phyloP scores from a whole-genome alignment of 1,140 invertebrate species.

The Chironomus tepperi region DNA sequence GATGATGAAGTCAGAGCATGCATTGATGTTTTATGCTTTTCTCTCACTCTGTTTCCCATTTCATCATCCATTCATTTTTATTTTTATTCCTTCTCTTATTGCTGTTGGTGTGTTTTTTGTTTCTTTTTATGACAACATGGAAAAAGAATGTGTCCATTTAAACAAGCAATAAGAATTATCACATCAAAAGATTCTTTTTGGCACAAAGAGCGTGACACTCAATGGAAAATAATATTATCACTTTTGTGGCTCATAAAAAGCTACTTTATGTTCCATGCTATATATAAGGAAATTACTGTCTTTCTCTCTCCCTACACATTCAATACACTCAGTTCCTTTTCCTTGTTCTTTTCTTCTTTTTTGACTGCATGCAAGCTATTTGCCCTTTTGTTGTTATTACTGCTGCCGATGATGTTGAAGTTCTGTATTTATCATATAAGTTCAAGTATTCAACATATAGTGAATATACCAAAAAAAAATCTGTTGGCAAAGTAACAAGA shows the following conservation, averaged over 20 bases:
- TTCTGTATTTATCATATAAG: no score
- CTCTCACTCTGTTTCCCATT: not conserved
- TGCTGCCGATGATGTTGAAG: no score
- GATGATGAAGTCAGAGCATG: constrained; percentile 11
- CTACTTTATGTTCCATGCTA: constrained; percentile 12
- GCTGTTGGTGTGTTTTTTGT: not conserved
- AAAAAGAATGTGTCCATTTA: constrained; percentile 8
- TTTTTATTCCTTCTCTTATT: not conserved
- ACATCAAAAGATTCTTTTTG: constrained; percentile 9
- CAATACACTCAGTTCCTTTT: not conserved
- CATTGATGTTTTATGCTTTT: not conserved
- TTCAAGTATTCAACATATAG: not conserved
- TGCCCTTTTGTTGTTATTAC: no score
- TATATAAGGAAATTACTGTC: not conserved
- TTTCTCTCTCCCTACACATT: not conserved
- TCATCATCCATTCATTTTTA: not conserved
- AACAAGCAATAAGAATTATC: constrained; percentile 14
- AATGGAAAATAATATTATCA: constrained; percentile 11
- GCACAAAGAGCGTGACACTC: constrained; percentile 11
- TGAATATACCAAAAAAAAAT: not conserved
- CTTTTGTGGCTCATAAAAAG: constrained; percentile 7
- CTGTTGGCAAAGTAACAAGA: not conserved
- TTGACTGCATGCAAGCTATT: no score
- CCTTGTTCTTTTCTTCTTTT: no score
- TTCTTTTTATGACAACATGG: not conserved